Evolutionary conservation across 2,797 vertebrate genomes (phyloP).

Genomic region (Dendrocincla tyrannina): DNA sequence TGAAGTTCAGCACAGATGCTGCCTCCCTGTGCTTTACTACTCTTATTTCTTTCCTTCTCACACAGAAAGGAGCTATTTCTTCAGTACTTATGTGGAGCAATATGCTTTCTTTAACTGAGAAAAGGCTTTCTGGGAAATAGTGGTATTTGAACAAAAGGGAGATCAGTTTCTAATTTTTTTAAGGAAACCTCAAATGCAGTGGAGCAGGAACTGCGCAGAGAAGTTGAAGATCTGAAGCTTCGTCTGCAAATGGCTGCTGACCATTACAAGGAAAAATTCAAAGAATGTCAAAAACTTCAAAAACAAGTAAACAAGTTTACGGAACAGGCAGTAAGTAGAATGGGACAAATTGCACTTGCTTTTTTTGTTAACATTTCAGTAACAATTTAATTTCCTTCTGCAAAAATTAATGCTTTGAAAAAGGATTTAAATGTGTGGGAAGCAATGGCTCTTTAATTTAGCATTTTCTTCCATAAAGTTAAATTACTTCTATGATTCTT

Average conservation of each 20-base stretch:
- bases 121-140: neutral
- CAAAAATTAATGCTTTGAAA: neutral
- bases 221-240: constrained; percentile 97
- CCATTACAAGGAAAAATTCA: constrained; percentile 99
- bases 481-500: neutral
- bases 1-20: neutral
- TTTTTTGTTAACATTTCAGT: neutral
- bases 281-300: constrained; percentile 96
- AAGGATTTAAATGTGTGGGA: neutral
- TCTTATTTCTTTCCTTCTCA: neutral
- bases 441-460: neutral
- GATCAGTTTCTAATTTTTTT: neutral
- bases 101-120: neutral
- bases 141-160: neutral
- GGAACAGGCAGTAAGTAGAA: constrained; percentile 87
- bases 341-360: neutral
- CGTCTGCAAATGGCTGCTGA: constrained; percentile 98
- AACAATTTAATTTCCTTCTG: neutral
- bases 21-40: neutral
- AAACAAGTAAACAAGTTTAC: constrained; percentile 91
- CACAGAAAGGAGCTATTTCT: neutral
- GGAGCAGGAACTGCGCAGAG: constrained; percentile 90
- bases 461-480: neutral
- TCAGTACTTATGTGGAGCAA: neutral
- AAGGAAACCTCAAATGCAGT: constrained; percentile 73